Evolutionary conservation across 2,888 invertebrate genomes (phyloP).

Genomic region (Eupithecia subfuscata): DNA sequence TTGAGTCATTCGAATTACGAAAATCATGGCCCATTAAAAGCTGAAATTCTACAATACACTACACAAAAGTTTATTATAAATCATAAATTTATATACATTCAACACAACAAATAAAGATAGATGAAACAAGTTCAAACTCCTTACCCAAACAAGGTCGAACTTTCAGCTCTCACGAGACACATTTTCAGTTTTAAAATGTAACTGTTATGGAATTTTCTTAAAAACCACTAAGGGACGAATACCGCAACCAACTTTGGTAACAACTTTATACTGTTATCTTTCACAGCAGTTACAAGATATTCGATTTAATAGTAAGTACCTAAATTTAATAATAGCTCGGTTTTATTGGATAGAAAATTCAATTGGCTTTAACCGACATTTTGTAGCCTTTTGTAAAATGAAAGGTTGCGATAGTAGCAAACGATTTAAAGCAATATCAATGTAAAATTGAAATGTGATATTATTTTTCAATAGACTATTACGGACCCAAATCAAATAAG

Average conservation of each 20-base stretch:
- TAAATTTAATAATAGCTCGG: background rate
- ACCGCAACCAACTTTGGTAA: conserved; percentile 20
- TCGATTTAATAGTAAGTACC: background rate
- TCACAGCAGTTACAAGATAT: conserved; percentile 8
- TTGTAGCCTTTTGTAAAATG: background rate
- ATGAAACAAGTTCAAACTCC: conserved; percentile 11
- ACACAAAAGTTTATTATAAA: conserved; percentile 7
- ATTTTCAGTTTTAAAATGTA: conserved; percentile 40
- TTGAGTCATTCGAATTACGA: conserved; percentile 7
- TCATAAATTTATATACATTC: background rate
- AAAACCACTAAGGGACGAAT: conserved; percentile 32
- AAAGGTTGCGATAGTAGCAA: background rate
- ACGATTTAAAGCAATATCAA: background rate
- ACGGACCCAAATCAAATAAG: conserved; percentile 6
- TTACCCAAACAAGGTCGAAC: conserved; percentile 21
- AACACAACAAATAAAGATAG: background rate
- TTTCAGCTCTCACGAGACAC: conserved; percentile 31
- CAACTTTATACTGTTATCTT: conserved; percentile 20
- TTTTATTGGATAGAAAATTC: conserved; percentile 1
- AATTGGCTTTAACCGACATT: background rate
- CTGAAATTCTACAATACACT: background rate
- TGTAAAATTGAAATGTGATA: background rate
- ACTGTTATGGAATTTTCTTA: conserved; percentile 32
- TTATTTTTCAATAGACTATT: background rate
- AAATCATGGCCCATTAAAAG: conserved; percentile 1